Percentiles rank a stretch among this genome's conserved stretches.
Evolutionary conservation across 2,113 vertebrate genomes (phyloP).

Genomic region (Gambusia holbrooki): DNA sequence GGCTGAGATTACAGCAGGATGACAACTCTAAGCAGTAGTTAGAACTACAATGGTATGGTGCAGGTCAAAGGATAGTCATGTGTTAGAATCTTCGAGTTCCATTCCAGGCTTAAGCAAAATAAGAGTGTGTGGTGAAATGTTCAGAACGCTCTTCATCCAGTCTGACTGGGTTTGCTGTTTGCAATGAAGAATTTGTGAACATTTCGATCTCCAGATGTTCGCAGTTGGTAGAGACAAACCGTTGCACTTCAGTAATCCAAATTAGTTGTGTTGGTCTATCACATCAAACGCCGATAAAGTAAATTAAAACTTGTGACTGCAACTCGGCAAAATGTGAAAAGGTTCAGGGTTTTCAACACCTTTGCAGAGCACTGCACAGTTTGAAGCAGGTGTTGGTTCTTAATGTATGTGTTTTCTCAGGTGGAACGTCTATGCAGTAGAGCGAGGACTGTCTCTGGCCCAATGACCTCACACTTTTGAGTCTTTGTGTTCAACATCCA

Average conservation of each 20-base stretch:
- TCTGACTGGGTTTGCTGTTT: background rate
- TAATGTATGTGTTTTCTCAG: conserved; percentile 7
- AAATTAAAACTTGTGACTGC: background rate
- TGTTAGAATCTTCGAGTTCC: background rate
- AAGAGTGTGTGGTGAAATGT: background rate
- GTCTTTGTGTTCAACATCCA: conserved; percentile 1
- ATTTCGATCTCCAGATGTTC: background rate
- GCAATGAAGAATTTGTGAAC: background rate
- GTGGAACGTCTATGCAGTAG: background rate
- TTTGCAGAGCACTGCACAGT: background rate
- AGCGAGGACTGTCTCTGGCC: background rate
- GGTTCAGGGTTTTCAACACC: background rate
- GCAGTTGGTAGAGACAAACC: background rate
- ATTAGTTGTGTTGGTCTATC: too few species aligned
- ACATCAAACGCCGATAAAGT: background rate
- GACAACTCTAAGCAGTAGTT: background rate
- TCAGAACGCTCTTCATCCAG: background rate
- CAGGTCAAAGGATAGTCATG: background rate
- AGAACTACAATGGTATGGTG: background rate
- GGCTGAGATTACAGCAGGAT: background rate
- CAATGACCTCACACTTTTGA: background rate
- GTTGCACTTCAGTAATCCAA: too few species aligned
- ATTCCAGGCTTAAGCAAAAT: background rate
- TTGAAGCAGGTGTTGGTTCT: background rate
- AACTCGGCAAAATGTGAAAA: background rate